A percentile compares a stretch with the other conserved stretches of the same genome.
These are phyloP conservation scores for Ophion obscuratus DNA, from an alignment of 2,888 invertebrate genomes.

Conservation along the genomic window DNA sequence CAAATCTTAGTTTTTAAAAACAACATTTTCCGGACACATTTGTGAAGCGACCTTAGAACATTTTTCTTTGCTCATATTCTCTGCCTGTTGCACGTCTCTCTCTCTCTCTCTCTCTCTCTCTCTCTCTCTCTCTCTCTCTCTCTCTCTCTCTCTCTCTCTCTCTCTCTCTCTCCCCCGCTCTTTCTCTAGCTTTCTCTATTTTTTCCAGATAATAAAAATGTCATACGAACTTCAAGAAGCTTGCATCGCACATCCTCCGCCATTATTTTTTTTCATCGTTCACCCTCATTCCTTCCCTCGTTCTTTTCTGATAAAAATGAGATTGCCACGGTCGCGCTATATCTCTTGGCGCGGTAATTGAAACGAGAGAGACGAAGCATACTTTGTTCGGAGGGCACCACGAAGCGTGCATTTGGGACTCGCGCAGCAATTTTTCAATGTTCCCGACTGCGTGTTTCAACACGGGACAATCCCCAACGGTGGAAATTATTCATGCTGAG, in stretches of 20 bases:
- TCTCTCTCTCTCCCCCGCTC: background rate
- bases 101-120: slow-evolving; percentile 1
- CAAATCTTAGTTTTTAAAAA: background rate
- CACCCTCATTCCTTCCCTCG: background rate
- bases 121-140: background rate
- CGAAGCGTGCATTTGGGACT: slow-evolving; percentile 30
- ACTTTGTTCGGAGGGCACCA: slow-evolving; percentile 5
- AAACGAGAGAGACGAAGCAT: slow-evolving; percentile 9
- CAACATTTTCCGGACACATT: background rate
- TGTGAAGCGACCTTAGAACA: background rate
- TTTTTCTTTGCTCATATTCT: too few relatives aligned
- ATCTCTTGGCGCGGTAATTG: slow-evolving; percentile 24
- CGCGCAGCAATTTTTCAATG: slow-evolving; percentile 1
- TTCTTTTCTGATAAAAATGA: slow-evolving; percentile 22
- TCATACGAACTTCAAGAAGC: background rate
- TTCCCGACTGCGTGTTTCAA: background rate
- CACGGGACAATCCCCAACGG: background rate
- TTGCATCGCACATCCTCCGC: background rate
- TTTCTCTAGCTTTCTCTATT: background rate
- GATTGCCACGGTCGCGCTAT: slow-evolving; percentile 13
- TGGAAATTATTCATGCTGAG: slow-evolving; percentile 9
- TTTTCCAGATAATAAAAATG: background rate
- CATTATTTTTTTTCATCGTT: slow-evolving; percentile 14
- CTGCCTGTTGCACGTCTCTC: background rate
- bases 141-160: background rate